Percentiles rank a stretch among this genome's conserved stretches.
Evolutionary conservation across 2,797 vertebrate species (phyloP).

Genomic region (Siniperca undulata): DNA sequence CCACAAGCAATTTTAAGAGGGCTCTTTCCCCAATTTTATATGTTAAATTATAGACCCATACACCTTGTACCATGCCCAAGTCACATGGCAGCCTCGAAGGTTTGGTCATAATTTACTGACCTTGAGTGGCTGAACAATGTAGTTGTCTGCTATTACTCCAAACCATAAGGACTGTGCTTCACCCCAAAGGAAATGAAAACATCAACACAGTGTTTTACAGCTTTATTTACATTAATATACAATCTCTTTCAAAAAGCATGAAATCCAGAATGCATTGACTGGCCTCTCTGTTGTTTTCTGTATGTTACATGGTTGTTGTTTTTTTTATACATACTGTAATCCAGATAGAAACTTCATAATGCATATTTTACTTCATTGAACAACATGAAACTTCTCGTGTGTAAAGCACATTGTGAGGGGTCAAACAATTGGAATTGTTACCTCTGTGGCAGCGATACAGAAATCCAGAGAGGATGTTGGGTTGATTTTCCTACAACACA

Average conservation of each 20-base stretch:
- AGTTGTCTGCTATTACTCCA: constrained; percentile 48
- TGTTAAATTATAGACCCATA: not conserved
- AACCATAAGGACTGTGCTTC: constrained; percentile 39
- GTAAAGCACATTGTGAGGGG: constrained; percentile 5
- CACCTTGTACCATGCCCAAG: constrained; percentile 5
- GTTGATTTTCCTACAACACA: constrained; percentile 37
- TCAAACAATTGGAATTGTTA: constrained; percentile 58
- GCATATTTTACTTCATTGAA: not conserved
- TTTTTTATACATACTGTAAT: not conserved
- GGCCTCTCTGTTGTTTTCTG: not conserved
- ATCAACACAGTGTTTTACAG: constrained; percentile 31
- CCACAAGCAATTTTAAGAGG: constrained; percentile 41
- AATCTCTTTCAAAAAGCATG: not conserved
- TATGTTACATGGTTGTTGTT: not conserved
- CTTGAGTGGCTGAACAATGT: constrained; percentile 69
- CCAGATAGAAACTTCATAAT: not conserved
- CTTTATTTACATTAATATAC: constrained; percentile 6
- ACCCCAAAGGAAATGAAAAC: constrained; percentile 56
- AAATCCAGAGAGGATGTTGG: constrained; percentile 49
- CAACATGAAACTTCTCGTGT: constrained; percentile 19
- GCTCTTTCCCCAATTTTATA: constrained; percentile 11
- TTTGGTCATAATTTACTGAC: constrained; percentile 44
- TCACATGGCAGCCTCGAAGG: constrained; percentile 18
- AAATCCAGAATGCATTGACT: not conserved
- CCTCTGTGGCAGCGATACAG: not conserved